phyloP scores from a whole-genome alignment of 1,140 invertebrate species.

The Sitodiplosis mosellana region DNA sequence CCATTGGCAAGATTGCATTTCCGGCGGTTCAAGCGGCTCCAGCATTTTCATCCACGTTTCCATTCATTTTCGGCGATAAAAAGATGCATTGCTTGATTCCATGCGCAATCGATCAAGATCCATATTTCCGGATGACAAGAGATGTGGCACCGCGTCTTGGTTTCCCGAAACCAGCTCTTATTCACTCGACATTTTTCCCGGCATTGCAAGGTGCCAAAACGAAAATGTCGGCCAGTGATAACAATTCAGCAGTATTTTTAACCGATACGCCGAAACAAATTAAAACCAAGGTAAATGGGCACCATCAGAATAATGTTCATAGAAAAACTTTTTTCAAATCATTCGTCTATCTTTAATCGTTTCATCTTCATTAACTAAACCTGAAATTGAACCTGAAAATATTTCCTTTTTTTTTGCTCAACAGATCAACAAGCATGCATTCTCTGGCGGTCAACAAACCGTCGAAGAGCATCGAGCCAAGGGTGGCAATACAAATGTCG shows the following conservation, averaged over 20 bases:
- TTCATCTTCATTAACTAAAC: too few species aligned
- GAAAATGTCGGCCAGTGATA: slow-evolving; percentile 96
- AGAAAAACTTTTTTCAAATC: too few species aligned
- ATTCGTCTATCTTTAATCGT: too few species aligned
- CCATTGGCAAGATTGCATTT: slow-evolving; percentile 93
- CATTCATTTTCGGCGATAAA: slow-evolving; percentile 73
- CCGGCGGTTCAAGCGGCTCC: slow-evolving; percentile 94
- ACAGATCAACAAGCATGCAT: slow-evolving; percentile 96
- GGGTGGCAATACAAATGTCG: slow-evolving; percentile 91
- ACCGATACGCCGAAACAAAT: slow-evolving; percentile 93
- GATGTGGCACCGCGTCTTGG: slow-evolving; percentile 86
- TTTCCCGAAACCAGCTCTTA: slow-evolving; percentile 77
- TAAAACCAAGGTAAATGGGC: slow-evolving; percentile 65
- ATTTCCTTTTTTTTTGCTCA: too few species aligned
- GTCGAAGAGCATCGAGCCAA: slow-evolving; percentile 79
- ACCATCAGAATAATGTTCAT: too few species aligned
- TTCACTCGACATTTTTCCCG: slow-evolving; percentile 92
- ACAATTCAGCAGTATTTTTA: slow-evolving; percentile 85
- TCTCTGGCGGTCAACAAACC: slow-evolving; percentile 87
- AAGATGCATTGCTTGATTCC: slow-evolving; percentile 81
- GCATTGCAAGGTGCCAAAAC: slow-evolving; percentile 90
- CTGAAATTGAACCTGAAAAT: too few species aligned
- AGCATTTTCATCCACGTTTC: slow-evolving; percentile 87
- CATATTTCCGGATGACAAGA: slow-evolving; percentile 96
- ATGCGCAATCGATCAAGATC: slow-evolving; percentile 99